Base-by-base conservation (phyloP, 1,140 invertebrate species). In the Anadara kagoshimensis region DNA sequence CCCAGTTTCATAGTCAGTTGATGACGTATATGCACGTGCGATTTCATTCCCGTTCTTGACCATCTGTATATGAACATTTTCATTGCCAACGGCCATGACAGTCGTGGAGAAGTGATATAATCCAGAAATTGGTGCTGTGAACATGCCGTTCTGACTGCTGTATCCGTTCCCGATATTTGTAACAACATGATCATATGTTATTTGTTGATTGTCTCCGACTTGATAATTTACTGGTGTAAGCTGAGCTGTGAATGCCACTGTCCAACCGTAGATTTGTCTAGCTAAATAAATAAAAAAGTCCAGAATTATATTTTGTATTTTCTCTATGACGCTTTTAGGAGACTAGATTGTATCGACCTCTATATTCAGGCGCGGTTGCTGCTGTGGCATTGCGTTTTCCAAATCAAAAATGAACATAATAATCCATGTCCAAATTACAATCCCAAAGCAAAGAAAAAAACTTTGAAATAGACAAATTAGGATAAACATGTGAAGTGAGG, bases 111-210 rank as follows among this genome's bases (percentile, higher is more conserved):
- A 43, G 22, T 61, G 58, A 14, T 61, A 61, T n/a, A 44, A 1
- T n/a, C 58, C 58, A 8, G 36, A 3, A n/a, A 61, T 12, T 43
- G 58, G 58, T 11, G 24, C 58, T n/a, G 58, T 61, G 22, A 61
- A 61, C 0, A 61, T 24, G 4, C 58, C 58, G 10, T 36, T 44
- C 1, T 44, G 20, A 5, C n/a, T 20, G 20, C 14, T 61, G 41
- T 61, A 61, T 43, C 14, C 58, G 3, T 20, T 20, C 10, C 58
- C 58, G 10, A 61, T 20, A 22, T 61, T 61, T 4, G 58, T 61
- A 4, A 16, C 22, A n/a, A 61, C 20, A 20, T 44, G 43, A 26
- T 61, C 41, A 45, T 44, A 61, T 44, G 3, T 11, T 20, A 61
- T 12, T 8, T 36, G 43, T 45, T 44, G 58, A 0, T 44, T 20